Percentiles rank a stretch among this genome's conserved stretches.
Conservation (phyloP, 2,113 vertebrate species). For the Balaenoptera acutorostrata region DNA sequence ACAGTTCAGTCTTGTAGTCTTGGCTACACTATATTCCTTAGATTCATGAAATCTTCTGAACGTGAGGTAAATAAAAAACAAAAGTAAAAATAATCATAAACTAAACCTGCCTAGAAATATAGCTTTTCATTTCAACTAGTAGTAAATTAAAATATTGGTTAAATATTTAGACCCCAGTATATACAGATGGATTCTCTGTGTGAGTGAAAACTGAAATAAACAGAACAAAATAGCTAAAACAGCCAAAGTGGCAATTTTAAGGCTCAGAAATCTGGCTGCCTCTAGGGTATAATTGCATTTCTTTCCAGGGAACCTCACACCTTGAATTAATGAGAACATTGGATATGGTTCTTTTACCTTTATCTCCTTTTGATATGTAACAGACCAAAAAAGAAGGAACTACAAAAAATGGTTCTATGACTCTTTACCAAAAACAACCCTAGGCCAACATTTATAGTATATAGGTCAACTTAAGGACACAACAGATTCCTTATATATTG, state of each 20-base stretch:
- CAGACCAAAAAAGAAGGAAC: constrained; percentile 50
- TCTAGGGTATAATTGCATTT: constrained; percentile 65
- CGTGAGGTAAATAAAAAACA: neutral
- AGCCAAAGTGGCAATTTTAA: constrained; percentile 57
- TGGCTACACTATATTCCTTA: neutral
- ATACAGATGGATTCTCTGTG: constrained; percentile 80
- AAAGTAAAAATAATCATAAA: neutral
- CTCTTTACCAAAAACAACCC: constrained; percentile 68
- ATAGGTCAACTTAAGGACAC: constrained; percentile 66
- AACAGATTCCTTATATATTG: constrained; percentile 61
- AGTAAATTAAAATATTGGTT: constrained; percentile 68
- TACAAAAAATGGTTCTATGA: constrained; percentile 72
- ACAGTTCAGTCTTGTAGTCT: neutral
- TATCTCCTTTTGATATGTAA: constrained; percentile 70
- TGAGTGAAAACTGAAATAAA: constrained; percentile 75
- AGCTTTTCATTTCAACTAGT: constrained; percentile 71
- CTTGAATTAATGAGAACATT: constrained; percentile 78
- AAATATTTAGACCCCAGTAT: constrained; percentile 63
- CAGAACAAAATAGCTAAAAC: constrained; percentile 67
- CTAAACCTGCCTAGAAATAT: constrained; percentile 65
- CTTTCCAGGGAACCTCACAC: constrained; percentile 68
- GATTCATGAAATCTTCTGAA: neutral
- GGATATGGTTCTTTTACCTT: constrained; percentile 72
- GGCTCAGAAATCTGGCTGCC: constrained; percentile 59
- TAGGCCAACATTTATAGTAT: constrained; percentile 65